Evolutionary conservation across 2,888 invertebrate genomes (phyloP).

Genomic region (Neocrepidodera transversa): DNA sequence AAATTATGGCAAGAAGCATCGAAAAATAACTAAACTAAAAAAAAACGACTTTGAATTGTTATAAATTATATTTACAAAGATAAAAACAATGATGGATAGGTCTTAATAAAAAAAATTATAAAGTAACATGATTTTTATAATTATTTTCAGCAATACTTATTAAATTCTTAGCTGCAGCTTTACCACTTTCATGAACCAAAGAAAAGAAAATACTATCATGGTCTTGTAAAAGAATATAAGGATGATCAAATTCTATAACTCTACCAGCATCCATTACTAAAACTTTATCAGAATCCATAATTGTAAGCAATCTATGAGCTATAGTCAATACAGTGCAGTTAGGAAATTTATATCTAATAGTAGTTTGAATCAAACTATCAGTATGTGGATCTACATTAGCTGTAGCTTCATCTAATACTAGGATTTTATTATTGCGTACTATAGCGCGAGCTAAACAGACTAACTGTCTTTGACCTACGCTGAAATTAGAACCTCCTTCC

Average conservation of each 20-base stretch:
- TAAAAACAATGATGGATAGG: too few species aligned
- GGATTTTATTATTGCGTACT: conserved; percentile 57
- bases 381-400: conserved; percentile 83
- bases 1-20: too few species aligned
- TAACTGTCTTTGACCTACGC: conserved; percentile 68
- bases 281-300: conserved; percentile 85
- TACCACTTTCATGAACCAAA: conserved; percentile 75
- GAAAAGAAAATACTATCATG: conserved; percentile 45
- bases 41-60: too few species aligned
- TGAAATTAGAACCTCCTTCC: conserved; percentile 68
- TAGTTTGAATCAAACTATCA: conserved; percentile 77
- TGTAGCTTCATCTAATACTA: conserved; percentile 73
- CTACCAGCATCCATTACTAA: conserved; percentile 81
- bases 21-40: too few species aligned
- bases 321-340: conserved; percentile 85
- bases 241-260: conserved; percentile 78
- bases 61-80: too few species aligned
- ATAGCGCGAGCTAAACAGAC: conserved; percentile 73
- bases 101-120: too few species aligned
- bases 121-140: too few species aligned
- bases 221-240: conserved; percentile 68
- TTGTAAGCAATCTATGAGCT: conserved; percentile 83
- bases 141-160: conserved; percentile 43
- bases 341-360: conserved; percentile 76
- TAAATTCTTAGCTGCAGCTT: conserved; percentile 48